Base-by-base conservation (phyloP, 2,888 invertebrate genomes). In the Pollenia amentaria region DNA sequence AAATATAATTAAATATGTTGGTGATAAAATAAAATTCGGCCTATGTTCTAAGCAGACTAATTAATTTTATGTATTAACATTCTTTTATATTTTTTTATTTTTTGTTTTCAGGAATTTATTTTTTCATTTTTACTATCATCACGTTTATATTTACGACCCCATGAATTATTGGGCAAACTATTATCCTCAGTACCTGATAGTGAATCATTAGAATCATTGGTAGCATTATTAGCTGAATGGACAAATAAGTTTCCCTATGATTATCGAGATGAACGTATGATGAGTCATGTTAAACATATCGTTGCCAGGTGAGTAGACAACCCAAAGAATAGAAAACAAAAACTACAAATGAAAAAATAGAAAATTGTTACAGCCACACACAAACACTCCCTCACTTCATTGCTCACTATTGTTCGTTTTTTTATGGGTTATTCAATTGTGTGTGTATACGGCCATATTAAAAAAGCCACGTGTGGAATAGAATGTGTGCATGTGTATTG, bases 221-320 rank as follows among this genome's bases (percentile, higher is more conserved):
- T 93, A 87, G 91, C 91, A 85, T 90, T 93, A 87, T 88, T 93
- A 89, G 91, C 92, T 88, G 92, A 93, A 89, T 93, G 93, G 93
- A 93, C 93, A 87, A 91, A 92, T 88, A 93, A 91, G 89, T 93
- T 93, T 90, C 93, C 93, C 79, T 93, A 93, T 88, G 93, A 93
- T 91, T 93, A 92, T 90, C 93, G 93, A 87, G 93, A 93, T 90
- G 93, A 93, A 89, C 92, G 93, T 70, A 93, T 93, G 91, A 93
- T 93, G 93, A 92, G 90, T 90, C 93, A 93, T 91, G 93, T 93
- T 89, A 93, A 93, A 92, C 93, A 93, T 93, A 93, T 93, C 93
- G 93, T 93, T 92, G 91, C 92, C 89, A 93, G 92, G 92, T 93
- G 87, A 90, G 91, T 89, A 21, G 51, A 42, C 9, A 72, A 38